phyloP scores from a whole-genome alignment of 2,113 vertebrate genomes.

The Tinamus guttatus region DNA sequence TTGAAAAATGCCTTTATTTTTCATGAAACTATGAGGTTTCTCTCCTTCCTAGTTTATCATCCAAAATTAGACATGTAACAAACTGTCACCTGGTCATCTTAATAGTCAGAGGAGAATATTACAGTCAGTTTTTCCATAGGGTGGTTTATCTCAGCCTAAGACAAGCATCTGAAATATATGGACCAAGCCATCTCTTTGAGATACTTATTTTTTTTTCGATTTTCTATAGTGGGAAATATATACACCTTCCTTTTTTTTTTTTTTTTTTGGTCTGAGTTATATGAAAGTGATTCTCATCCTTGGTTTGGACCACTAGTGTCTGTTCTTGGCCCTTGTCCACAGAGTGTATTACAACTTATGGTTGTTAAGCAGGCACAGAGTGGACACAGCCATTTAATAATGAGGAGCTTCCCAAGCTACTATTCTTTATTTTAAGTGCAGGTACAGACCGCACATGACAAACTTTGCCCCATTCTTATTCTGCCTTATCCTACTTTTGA shows the following conservation, averaged over 20 bases:
- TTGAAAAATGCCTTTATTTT: background rate
- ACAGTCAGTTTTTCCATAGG: background rate
- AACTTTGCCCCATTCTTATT: background rate
- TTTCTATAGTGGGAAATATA: background rate
- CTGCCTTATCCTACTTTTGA: background rate
- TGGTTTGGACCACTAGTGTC: background rate
- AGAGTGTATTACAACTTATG: background rate
- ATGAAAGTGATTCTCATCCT: background rate
- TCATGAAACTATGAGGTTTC: background rate
- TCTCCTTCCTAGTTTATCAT: background rate
- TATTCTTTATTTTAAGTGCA: background rate
- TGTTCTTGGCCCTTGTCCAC: background rate
- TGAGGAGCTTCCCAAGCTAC: background rate
- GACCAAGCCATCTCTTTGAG: background rate
- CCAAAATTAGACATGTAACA: background rate
- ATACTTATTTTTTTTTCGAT: too few relatives aligned
- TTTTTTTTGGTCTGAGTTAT: background rate
- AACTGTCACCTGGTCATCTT: background rate
- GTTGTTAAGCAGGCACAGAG: background rate
- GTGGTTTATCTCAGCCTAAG: background rate
- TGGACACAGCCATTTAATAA: background rate
- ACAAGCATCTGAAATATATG: background rate
- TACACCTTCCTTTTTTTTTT: background rate
- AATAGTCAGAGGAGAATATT: background rate
- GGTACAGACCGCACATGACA: background rate